Percentiles rank a stretch among this genome's conserved stretches.
These are phyloP conservation scores for Panthera uncia DNA, from an alignment of 2,113 vertebrate species.

Conservation along the genomic window DNA sequence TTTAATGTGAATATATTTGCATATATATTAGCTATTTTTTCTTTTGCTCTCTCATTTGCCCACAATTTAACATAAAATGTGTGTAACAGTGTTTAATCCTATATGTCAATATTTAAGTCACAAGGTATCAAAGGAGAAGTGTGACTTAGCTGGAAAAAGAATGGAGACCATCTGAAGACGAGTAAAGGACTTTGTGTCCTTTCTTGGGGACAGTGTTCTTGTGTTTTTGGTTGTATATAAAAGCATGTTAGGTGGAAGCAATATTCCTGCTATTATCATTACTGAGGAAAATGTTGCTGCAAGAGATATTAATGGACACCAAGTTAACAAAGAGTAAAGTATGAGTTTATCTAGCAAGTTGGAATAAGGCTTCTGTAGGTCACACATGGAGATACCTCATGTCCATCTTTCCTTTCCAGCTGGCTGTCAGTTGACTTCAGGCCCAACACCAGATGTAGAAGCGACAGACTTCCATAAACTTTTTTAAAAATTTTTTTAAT, in stretches of 20 bases:
- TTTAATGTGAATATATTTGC: background rate
- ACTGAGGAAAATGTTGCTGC: background rate
- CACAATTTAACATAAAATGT: background rate
- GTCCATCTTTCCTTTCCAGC: background rate
- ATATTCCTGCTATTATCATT: background rate
- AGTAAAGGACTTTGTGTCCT: background rate
- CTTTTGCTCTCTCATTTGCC: background rate
- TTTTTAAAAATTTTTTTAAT: background rate
- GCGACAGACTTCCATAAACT: background rate
- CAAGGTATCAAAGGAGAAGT: background rate
- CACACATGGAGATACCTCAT: fast-evolving
- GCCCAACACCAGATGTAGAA: background rate
- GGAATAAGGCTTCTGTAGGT: background rate
- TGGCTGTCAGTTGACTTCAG: background rate
- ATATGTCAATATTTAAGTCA: background rate
- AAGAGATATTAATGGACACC: background rate
- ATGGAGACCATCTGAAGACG: background rate
- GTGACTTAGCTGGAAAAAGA: background rate
- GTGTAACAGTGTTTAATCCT: background rate
- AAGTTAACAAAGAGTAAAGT: background rate
- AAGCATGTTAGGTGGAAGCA: background rate
- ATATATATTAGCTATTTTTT: background rate
- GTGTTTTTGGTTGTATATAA: background rate
- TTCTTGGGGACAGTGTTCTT: background rate
- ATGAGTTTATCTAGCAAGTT: background rate